Percentiles rank a stretch among this genome's conserved stretches.
These are phyloP conservation scores for Ips typographus DNA, from an alignment of 1,140 invertebrate species.

Conservation along the genomic window DNA sequence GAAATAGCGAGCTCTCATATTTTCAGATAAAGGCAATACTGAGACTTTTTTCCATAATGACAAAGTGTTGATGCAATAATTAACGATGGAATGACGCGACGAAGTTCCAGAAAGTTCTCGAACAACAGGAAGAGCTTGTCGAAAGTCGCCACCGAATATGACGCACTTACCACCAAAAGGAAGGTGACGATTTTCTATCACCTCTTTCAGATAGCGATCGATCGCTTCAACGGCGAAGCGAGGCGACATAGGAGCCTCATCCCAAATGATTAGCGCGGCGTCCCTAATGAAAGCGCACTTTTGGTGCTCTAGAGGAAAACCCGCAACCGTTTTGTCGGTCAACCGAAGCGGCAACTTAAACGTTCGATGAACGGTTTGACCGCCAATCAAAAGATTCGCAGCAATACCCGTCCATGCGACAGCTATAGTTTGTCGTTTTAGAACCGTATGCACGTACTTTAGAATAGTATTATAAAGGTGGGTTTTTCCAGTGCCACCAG, in stretches of 20 bases:
- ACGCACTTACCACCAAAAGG: slow-evolving; percentile 46
- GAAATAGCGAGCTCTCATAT: neutral
- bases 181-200: slow-evolving; percentile 28
- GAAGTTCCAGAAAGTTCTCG: slow-evolving; percentile 17
- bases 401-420: slow-evolving; percentile 46
- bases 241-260: slow-evolving; percentile 47
- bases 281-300: neutral
- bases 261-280: slow-evolving; percentile 43
- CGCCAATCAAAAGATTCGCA: slow-evolving; percentile 40
- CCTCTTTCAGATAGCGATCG: slow-evolving; percentile 36
- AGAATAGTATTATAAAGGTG: slow-evolving; percentile 40
- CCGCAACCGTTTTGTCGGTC: neutral
- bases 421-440: slow-evolving; percentile 33
- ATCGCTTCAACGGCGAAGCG: slow-evolving; percentile 35
- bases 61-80: no score
- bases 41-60: neutral
- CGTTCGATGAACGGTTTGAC: slow-evolving; percentile 43
- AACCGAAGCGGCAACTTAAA: slow-evolving; percentile 40
- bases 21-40: neutral
- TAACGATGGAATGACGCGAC: neutral
- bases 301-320: neutral
- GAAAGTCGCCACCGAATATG: no score
- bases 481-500: no score
- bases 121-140: slow-evolving; percentile 41
- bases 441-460: slow-evolving; percentile 11